These are phyloP conservation scores for Chloroceryle inda DNA, from an alignment of 2,797 vertebrate genomes.

Conservation along the genomic window DNA sequence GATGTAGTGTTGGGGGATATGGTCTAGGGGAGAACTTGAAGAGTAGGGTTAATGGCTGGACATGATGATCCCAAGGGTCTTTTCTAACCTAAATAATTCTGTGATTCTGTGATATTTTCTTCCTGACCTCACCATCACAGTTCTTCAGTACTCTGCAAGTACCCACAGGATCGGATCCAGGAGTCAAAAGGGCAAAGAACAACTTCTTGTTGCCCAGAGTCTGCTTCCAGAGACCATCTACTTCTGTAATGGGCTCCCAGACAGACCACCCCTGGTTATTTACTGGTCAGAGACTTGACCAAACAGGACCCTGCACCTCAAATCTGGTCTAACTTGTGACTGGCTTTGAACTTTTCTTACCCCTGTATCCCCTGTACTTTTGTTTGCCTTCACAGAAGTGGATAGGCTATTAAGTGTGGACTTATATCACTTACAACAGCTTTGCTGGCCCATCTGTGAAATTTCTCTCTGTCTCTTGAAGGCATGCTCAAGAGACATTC, in stretches of 20 bases:
- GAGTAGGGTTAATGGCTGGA: too few relatives aligned
- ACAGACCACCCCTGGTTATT: not conserved
- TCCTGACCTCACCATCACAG: not conserved
- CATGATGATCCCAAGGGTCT: too few relatives aligned
- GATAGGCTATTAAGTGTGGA: constrained; percentile 61
- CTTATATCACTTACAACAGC: constrained; percentile 54
- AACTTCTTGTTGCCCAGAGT: not conserved
- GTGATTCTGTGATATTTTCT: not conserved
- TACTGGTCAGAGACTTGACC: not conserved
- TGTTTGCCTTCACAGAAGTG: constrained; percentile 1
- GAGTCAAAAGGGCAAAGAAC: not conserved
- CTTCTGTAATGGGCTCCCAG: not conserved
- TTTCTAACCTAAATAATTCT: too few relatives aligned
- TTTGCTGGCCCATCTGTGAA: constrained; percentile 42
- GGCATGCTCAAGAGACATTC: not conserved
- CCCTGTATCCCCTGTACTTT: not conserved
- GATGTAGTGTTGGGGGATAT: too few relatives aligned
- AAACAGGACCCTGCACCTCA: not conserved
- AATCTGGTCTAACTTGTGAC: not conserved
- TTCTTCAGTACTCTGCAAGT: not conserved
- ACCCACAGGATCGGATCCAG: not conserved
- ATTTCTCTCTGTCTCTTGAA: constrained; percentile 56
- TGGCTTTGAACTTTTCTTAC: not conserved
- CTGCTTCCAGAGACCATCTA: not conserved
- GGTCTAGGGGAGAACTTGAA: too few relatives aligned